A percentile compares a stretch with the other conserved stretches of the same genome.
These are phyloP conservation scores for Alcis repandata DNA, from an alignment of 2,888 invertebrate species.

Conservation along the genomic window DNA sequence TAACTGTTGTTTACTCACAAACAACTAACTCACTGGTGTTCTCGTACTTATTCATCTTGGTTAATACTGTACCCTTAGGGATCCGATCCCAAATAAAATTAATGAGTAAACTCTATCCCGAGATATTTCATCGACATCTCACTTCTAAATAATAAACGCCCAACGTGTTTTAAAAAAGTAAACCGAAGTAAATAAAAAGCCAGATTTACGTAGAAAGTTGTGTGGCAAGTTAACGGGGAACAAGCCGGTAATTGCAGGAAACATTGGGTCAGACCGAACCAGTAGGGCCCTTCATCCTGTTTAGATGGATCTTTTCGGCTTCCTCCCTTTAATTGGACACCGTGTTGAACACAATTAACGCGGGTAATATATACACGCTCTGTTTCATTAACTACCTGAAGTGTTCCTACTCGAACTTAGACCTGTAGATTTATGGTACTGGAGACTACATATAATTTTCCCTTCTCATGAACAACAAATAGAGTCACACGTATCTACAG, in stretches of 20 bases:
- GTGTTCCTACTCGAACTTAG: not conserved
- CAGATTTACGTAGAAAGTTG: slow-evolving; percentile 62
- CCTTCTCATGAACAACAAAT: not conserved
- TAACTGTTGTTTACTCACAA: slow-evolving; percentile 15
- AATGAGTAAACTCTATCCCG: not conserved
- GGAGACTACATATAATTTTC: not conserved
- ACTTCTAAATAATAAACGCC: slow-evolving; percentile 1
- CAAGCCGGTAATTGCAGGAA: slow-evolving; percentile 62
- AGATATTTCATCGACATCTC: not conserved
- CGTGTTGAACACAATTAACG: slow-evolving; percentile 22
- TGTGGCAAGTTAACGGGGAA: slow-evolving; percentile 60
- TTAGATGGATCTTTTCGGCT: slow-evolving; percentile 42
- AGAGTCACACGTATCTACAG: too few species aligned
- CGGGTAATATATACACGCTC: not conserved
- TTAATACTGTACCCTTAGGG: too few species aligned
- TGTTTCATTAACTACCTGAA: slow-evolving; percentile 6
- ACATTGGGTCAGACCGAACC: slow-evolving; percentile 44
- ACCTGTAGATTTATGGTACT: not conserved
- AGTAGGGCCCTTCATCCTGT: slow-evolving; percentile 45
- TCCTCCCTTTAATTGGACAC: slow-evolving; percentile 36
- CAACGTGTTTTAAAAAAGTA: slow-evolving; percentile 38
- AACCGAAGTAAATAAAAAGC: slow-evolving; percentile 51
- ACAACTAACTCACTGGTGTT: not conserved
- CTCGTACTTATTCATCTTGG: slow-evolving; percentile 2
- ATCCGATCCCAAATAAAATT: too few species aligned